These are phyloP conservation scores for Metridium senile DNA, from an alignment of 92 coral and sea anemone species.

Conservation along the genomic window DNA sequence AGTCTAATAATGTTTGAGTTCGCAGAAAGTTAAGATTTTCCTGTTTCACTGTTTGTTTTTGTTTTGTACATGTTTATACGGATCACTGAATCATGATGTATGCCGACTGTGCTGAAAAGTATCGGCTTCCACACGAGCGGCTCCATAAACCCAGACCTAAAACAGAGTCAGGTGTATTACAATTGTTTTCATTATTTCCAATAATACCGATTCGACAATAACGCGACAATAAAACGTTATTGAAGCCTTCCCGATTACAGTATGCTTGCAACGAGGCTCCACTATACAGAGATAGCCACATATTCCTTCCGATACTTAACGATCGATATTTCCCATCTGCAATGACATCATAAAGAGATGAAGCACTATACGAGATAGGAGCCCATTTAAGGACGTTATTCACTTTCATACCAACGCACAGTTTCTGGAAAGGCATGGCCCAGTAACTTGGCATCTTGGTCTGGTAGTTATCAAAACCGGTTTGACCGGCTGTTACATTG, in stretches of 20 bases:
- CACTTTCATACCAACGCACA: slow-evolving; percentile 69
- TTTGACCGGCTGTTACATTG: slow-evolving; percentile 46
- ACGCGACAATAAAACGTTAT: not conserved
- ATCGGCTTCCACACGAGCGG: slow-evolving; percentile 38
- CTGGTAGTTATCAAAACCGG: slow-evolving; percentile 54
- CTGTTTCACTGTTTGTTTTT: too few species aligned
- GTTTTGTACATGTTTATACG: too few species aligned
- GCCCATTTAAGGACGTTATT: slow-evolving; percentile 36
- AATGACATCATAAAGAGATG: slow-evolving; percentile 65
- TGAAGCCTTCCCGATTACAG: slow-evolving; percentile 59
- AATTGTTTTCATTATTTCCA: slow-evolving; percentile 46
- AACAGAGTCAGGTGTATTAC: slow-evolving; percentile 34
- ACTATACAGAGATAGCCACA: slow-evolving; percentile 56
- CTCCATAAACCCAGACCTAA: slow-evolving; percentile 47
- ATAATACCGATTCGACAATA: slow-evolving; percentile 35
- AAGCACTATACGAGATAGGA: slow-evolving; percentile 38
- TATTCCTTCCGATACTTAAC: slow-evolving; percentile 37
- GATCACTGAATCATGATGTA: slow-evolving; percentile 45
- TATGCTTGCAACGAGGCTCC: slow-evolving; percentile 65
- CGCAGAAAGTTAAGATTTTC: too few species aligned
- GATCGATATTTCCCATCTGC: slow-evolving; percentile 43
- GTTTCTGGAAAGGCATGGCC: slow-evolving; percentile 51
- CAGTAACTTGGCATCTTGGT: slow-evolving; percentile 70
- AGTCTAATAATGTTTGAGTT: too few species aligned
- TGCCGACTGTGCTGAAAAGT: slow-evolving; percentile 18